Conservation (phyloP, 1,140 invertebrate genomes). For the Heliconius eleuchia region DNA sequence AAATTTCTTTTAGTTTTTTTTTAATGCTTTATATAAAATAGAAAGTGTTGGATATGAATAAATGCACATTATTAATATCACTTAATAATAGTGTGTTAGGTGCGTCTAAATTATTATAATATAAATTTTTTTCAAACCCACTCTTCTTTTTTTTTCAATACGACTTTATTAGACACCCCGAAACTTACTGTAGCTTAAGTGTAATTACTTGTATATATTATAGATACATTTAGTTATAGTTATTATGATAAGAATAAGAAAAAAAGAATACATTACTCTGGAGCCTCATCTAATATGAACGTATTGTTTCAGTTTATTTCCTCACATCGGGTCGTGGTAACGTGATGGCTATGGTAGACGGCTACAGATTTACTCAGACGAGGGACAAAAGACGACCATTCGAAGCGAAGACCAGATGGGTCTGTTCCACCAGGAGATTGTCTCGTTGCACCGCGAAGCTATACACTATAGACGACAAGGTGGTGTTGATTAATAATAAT, state of each 20-base stretch:
- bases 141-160: too few relatives aligned
- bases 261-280: not conserved
- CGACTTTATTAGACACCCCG: too few relatives aligned
- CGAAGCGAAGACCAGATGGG: not conserved
- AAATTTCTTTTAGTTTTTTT: not conserved
- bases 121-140: too few relatives aligned
- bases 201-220: not conserved
- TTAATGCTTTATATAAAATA: not conserved
- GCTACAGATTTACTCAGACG: not conserved
- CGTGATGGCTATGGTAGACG: not conserved
- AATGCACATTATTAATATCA: too few relatives aligned
- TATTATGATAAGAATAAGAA: not conserved
- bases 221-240: not conserved
- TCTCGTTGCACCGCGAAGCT: slow-evolving; percentile 10
- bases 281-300: not conserved
- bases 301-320: not conserved
- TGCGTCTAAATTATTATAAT: too few relatives aligned
- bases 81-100: not conserved
- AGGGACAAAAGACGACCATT: not conserved
- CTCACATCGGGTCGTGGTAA: not conserved
- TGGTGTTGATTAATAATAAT: slow-evolving; percentile 18
- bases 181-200: too few relatives aligned
- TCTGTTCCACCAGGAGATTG: slow-evolving; percentile 20
- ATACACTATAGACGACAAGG: slow-evolving; percentile 15
- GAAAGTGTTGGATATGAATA: too few relatives aligned